A percentile compares a stretch with the other conserved stretches of the same genome.
phyloP scores from a whole-genome alignment of 2,888 invertebrate species.

The Oligia strigilis region DNA sequence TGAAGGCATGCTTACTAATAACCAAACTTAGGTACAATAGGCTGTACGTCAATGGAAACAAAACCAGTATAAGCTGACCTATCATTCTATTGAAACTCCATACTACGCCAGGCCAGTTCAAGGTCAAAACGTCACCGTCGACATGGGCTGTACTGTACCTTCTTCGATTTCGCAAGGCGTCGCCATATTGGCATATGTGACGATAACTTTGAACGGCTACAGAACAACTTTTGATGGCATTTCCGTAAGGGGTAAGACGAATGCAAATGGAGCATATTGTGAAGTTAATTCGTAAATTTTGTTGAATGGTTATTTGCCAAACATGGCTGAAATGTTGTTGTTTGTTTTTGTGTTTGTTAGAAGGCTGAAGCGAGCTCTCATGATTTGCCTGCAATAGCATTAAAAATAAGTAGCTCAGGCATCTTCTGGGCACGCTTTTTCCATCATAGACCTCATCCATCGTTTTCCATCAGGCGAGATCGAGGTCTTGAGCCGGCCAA shows the following conservation, averaged over 20 bases:
- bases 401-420: neutral
- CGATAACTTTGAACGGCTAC: conserved; percentile 48
- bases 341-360: conserved; percentile 1
- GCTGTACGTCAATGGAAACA: neutral
- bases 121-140: neutral
- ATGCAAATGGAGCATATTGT: conserved; percentile 38
- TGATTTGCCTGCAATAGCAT: neutral
- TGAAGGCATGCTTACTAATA: conserved; percentile 60
- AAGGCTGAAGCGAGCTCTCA: no score
- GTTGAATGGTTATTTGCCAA: conserved; percentile 33
- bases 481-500: neutral
- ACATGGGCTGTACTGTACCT: neutral
- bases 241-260: conserved; percentile 13
- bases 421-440: neutral
- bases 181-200: conserved; percentile 51
- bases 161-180: conserved; percentile 41
- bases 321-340: conserved; percentile 2
- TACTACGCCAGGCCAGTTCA: neutral
- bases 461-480: no score
- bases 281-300: conserved; percentile 47
- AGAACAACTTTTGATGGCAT: conserved; percentile 47
- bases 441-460: no score
- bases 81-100: neutral
- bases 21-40: conserved; percentile 29
- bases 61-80: neutral